These are phyloP conservation scores for Ptychochromis oligacanthus DNA, from an alignment of 2,113 vertebrate species.

Conservation along the genomic window DNA sequence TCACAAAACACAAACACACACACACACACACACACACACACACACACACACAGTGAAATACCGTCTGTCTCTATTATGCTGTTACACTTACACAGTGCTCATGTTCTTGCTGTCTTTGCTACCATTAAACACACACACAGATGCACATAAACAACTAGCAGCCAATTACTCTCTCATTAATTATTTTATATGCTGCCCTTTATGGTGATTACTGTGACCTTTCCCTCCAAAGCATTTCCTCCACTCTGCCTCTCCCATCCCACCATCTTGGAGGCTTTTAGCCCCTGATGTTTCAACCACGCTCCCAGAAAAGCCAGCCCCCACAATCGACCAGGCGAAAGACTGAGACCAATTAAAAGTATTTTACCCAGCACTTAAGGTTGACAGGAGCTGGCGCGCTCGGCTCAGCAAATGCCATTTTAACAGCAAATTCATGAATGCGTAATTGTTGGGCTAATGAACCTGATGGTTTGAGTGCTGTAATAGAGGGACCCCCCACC, in stretches of 20 bases:
- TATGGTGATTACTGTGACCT: conserved; percentile 77
- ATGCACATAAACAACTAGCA: conserved; percentile 67
- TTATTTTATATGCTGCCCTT: conserved; percentile 75
- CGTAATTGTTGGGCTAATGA: conserved; percentile 76
- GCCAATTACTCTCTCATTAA: conserved; percentile 77
- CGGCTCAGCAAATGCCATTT: conserved; percentile 76
- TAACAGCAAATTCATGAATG: conserved; percentile 77
- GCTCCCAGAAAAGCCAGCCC: conserved; percentile 50
- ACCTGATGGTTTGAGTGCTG: conserved; percentile 70
- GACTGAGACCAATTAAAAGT: conserved; percentile 80
- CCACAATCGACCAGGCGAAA: conserved; percentile 71
- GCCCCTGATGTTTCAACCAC: conserved; percentile 52
- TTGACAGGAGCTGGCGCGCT: conserved; percentile 71
- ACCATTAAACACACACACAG: conserved; percentile 27
- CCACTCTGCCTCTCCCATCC: conserved; percentile 41
- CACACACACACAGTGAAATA: not conserved
- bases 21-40: not conserved
- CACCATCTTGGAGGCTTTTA: conserved; percentile 72
- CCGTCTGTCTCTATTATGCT: conserved; percentile 5
- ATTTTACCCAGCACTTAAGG: conserved; percentile 78
- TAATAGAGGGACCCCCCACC: conserved; percentile 60
- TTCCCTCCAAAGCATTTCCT: conserved; percentile 62
- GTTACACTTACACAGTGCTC: not conserved
- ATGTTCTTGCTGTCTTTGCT: conserved; percentile 23
- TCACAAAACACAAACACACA: not conserved